Conservation (phyloP, 2,113 vertebrate genomes). For the Sprattus sprattus region DNA sequence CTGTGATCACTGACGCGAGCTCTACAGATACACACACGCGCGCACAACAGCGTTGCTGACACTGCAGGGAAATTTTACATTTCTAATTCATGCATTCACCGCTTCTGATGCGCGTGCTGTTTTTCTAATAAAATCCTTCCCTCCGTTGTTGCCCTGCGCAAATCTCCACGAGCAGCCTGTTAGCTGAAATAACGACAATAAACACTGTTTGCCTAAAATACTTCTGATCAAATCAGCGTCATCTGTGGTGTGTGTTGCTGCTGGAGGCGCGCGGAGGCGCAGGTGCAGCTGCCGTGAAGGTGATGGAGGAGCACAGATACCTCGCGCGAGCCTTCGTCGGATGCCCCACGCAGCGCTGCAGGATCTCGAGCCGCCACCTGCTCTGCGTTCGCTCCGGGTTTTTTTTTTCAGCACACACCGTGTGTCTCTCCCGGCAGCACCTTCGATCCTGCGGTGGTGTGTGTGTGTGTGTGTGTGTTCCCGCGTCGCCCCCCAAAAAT, state of each 20-base stretch:
- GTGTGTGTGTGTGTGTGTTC: too few species aligned
- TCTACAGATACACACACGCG: background rate
- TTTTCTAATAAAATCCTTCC: background rate
- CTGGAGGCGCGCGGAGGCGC: background rate
- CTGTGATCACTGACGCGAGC: background rate
- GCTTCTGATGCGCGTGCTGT: background rate
- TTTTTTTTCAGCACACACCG: background rate
- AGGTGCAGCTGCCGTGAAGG: background rate
- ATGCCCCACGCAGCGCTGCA: background rate
- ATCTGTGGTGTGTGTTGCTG: background rate
- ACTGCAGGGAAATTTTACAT: background rate
- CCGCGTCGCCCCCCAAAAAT: background rate
- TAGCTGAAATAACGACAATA: background rate
- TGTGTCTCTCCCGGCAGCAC: background rate
- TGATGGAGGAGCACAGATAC: background rate
- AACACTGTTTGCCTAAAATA: background rate
- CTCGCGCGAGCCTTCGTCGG: constrained; percentile 5
- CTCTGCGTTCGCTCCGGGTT: background rate
- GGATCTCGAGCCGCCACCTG: background rate
- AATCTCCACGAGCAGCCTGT: background rate
- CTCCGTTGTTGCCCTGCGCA: background rate
- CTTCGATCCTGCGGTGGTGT: background rate
- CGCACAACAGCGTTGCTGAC: background rate
- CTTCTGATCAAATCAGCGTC: too few species aligned
- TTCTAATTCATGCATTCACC: background rate